Base-by-base conservation (phyloP, 2,113 vertebrate species). In the Cisticola juncidis region DNA sequence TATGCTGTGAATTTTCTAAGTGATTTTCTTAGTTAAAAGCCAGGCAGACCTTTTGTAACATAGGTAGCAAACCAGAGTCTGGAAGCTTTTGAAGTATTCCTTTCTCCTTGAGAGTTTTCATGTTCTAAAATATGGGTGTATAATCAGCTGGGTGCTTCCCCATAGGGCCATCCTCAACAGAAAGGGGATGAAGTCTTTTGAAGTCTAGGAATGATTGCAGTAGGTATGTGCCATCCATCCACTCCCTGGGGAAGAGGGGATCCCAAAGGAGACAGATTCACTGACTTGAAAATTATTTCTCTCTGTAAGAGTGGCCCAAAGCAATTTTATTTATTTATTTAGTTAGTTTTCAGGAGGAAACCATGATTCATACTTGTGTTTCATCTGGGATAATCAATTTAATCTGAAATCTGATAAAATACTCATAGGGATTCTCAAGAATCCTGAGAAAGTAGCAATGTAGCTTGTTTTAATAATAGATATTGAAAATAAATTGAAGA, bases 151-250 rank as follows among this genome's bases (percentile, higher is more conserved):
- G 7, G 11, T 51, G 24, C 29, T 79, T 87, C 35, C 31, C n/a
- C 2, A 0, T 61, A 42, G 33, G 48, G 38, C 19, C 36, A 54
- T 56, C 22, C 22, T 74, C 3, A 2, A 14, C 0, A 9, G 58
- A 50, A 69, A 89, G 2, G 5, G 5, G 53, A n/a, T 40, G 11
- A 38, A 38, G 38, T 38, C 5, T 61, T 72, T 68, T 87, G 53
- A 18, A 40, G 14, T 48, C 50, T 24, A 48, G 22, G 14, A 71
- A 18, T 47, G 58, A 56, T n/a, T 48, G 33, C 23, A 31, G 18
- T 24, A 79, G 12, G 26, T 33, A 1, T 28, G 6, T 72, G 29
- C 31, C 14, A 50, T 57, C 25, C 22, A 15, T n/a, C 7, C 0
- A 0, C 25, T 47, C 7, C 14, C 24, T 62, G 35, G 24, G 12